Conservation (phyloP, 2,113 vertebrate genomes). For the Passerina amoena region DNA sequence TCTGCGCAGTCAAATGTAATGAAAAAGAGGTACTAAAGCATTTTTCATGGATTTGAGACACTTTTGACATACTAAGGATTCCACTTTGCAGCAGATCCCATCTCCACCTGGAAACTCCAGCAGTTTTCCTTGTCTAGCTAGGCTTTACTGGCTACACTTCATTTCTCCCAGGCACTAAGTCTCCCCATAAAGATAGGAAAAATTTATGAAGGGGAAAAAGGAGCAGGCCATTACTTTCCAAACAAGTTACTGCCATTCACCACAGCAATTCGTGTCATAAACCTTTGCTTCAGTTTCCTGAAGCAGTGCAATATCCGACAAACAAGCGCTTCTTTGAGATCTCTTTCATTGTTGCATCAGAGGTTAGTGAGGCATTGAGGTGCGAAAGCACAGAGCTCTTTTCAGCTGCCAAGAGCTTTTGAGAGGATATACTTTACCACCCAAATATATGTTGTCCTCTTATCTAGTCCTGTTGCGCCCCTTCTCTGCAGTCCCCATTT, state of each 20-base stretch:
- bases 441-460: background rate
- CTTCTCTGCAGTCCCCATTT: background rate
- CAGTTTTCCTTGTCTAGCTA: background rate
- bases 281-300: background rate
- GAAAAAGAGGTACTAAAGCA: background rate
- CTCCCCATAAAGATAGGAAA: background rate
- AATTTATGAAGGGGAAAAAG: background rate
- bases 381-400: background rate
- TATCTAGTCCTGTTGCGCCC: background rate
- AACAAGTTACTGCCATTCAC: background rate
- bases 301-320: background rate
- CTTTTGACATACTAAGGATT: background rate
- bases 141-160: background rate
- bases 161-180: background rate
- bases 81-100: background rate
- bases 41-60: background rate
- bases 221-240: background rate
- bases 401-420: background rate
- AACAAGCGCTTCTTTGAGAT: background rate
- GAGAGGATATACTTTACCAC: background rate
- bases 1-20: background rate
- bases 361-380: background rate
- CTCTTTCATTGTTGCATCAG: background rate
- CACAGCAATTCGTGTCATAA: background rate
- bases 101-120: background rate